These are phyloP conservation scores for Dioctria linearis DNA, from an alignment of 2,888 invertebrate genomes.

Conservation along the genomic window DNA sequence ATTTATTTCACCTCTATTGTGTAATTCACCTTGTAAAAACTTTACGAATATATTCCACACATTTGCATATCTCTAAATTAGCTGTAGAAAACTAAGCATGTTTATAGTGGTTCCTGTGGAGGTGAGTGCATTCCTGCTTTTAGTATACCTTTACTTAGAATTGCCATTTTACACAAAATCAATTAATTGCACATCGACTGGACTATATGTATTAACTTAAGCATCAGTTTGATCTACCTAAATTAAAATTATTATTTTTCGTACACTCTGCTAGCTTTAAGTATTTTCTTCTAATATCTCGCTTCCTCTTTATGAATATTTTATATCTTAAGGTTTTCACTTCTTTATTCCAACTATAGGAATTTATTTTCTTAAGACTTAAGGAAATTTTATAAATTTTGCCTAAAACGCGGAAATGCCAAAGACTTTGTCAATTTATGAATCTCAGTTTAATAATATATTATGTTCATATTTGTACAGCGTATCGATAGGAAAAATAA, in stretches of 20 bases:
- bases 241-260: no score
- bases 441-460: no score
- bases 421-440: not conserved
- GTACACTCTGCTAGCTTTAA: slow-evolving; percentile 14
- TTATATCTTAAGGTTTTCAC: not conserved
- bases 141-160: slow-evolving; percentile 17
- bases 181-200: slow-evolving; percentile 36
- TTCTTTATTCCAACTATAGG: slow-evolving; percentile 19
- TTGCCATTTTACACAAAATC: slow-evolving; percentile 42
- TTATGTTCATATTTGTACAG: no score
- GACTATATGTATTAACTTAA: not conserved
- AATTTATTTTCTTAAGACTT: not conserved
- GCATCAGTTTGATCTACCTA: not conserved
- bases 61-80: not conserved
- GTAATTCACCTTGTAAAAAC: no score
- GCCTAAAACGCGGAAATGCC: not conserved
- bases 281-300: not conserved
- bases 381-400: not conserved
- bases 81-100: slow-evolving; percentile 7
- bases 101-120: slow-evolving; percentile 12
- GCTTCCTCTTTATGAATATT: not conserved
- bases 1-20: no score
- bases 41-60: no score
- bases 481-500: no score
- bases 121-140: slow-evolving; percentile 48